A percentile compares a stretch with the other conserved stretches of the same genome.
Evolutionary conservation across 2,888 invertebrate genomes (phyloP).

Genomic region (Cerastis rubricosa): DNA sequence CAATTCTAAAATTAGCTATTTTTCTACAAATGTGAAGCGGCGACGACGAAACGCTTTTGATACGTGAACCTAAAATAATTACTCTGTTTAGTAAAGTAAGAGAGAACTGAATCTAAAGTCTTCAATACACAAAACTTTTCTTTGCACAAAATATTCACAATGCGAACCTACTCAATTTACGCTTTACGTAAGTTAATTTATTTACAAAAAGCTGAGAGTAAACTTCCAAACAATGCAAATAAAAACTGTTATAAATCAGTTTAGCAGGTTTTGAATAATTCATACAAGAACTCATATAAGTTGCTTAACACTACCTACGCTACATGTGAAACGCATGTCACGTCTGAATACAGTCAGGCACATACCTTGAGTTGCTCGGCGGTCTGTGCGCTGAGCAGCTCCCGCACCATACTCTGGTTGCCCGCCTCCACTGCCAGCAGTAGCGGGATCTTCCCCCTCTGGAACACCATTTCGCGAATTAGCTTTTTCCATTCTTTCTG

Average conservation of each 20-base stretch:
- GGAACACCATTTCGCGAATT: conserved; percentile 91
- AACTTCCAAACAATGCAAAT: conserved; percentile 23
- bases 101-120: background rate
- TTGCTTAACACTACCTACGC: conserved; percentile 54
- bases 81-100: background rate
- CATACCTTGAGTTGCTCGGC: conserved; percentile 95
- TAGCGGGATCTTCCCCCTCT: conserved; percentile 98
- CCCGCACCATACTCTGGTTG: conserved; percentile 98
- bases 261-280: conserved; percentile 46
- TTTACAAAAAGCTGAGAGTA: conserved; percentile 27
- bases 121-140: background rate
- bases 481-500: conserved; percentile 90
- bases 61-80: conserved; percentile 22
- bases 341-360: conserved; percentile 23
- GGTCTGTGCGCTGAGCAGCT: conserved; percentile 96
- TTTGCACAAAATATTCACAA: conserved; percentile 15
- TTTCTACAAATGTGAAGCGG: conserved; percentile 6
- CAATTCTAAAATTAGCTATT: background rate
- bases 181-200: background rate
- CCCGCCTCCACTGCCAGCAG: conserved; percentile 98
- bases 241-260: conserved; percentile 3
- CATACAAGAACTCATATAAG: conserved; percentile 41
- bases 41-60: conserved; percentile 29
- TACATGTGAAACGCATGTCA: background rate
- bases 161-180: background rate